These are phyloP conservation scores for Plebejus melissa DNA, from an alignment of 2,888 invertebrate genomes.

Conservation along the genomic window DNA sequence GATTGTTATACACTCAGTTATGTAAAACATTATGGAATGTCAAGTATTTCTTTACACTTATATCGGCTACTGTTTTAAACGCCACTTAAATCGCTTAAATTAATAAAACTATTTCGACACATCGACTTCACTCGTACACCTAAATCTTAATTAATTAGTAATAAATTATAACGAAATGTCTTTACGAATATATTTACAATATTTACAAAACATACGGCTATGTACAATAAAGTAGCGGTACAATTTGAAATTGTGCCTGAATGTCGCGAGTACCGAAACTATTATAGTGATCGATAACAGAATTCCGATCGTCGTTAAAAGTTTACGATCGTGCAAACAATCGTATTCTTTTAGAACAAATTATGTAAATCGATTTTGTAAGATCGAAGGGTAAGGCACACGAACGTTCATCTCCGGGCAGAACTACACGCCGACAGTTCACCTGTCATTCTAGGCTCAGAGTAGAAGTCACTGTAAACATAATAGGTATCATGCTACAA, in stretches of 20 bases:
- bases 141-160: neutral
- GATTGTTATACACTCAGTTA: neutral
- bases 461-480: neutral
- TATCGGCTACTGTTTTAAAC: neutral
- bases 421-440: neutral
- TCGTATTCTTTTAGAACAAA: too few relatives aligned
- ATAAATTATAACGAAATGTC: slow-evolving; percentile 1
- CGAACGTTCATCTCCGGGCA: neutral
- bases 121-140: neutral
- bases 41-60: slow-evolving; percentile 1
- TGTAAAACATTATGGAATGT: slow-evolving; percentile 6
- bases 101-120: neutral
- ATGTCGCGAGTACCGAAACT: neutral
- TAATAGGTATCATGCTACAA: neutral
- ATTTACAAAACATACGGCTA: slow-evolving; percentile 1
- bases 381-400: neutral
- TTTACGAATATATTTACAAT: slow-evolving; percentile 10
- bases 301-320: neutral
- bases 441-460: neutral
- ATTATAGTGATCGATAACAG: neutral
- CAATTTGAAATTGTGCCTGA: neutral
- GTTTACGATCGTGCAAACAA: neutral
- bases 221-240: slow-evolving; percentile 1
- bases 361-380: too few relatives aligned
- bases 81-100: neutral